Evolutionary conservation across 2,797 vertebrate species (phyloP).

Genomic region (Xenopus petersii): DNA sequence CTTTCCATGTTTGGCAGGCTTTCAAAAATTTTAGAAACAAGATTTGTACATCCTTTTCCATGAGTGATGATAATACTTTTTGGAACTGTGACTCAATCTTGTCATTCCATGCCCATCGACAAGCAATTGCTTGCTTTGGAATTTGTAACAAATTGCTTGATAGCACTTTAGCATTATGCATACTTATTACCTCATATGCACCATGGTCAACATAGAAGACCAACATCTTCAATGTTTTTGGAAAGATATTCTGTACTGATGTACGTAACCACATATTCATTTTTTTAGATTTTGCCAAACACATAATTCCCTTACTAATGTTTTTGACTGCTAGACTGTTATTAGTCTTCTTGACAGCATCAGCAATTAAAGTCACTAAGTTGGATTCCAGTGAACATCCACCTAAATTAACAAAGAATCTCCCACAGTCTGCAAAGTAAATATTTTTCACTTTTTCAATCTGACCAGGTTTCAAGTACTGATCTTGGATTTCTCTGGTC

Average conservation of each 20-base stretch:
- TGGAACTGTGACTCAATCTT: conserved; percentile 46
- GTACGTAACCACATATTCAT: conserved; percentile 65
- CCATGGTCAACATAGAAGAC: conserved; percentile 74
- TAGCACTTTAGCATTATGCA: conserved; percentile 54
- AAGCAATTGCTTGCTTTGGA: conserved; percentile 67
- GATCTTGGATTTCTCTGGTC: conserved; percentile 20
- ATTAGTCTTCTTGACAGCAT: conserved; percentile 52
- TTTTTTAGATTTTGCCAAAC: conserved; percentile 63
- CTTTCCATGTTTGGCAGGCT: conserved; percentile 64
- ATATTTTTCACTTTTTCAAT: conserved; percentile 62
- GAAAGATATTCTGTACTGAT: conserved; percentile 58
- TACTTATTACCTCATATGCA: conserved; percentile 56
- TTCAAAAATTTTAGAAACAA: conserved; percentile 65
- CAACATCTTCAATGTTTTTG: conserved; percentile 51
- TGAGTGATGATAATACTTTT: conserved; percentile 51
- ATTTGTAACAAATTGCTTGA: conserved; percentile 51
- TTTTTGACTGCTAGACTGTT: conserved; percentile 52
- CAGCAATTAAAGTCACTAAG: conserved; percentile 56
- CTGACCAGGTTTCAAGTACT: conserved; percentile 57
- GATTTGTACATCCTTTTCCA: conserved; percentile 61
- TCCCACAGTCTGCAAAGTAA: conserved; percentile 58
- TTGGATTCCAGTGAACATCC: conserved; percentile 52
- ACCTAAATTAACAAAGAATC: conserved; percentile 67
- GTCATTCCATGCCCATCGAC: conserved; percentile 62
- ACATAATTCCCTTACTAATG: conserved; percentile 65